Evolutionary conservation across 2,888 invertebrate species (phyloP).

Genomic region (Tiliacea citrago): DNA sequence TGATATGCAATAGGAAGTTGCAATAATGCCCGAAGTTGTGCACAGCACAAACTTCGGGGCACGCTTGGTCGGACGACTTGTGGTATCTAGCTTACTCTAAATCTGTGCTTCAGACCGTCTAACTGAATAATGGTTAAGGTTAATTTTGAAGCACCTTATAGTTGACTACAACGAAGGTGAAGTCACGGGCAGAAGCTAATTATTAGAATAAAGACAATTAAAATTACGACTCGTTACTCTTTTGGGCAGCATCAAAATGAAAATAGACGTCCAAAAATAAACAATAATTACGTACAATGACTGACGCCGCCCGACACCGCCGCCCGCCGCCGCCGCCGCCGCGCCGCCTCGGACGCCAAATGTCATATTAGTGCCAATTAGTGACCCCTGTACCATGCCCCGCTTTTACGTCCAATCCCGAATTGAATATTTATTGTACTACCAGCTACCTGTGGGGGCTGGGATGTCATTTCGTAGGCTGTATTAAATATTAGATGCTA

Average conservation of each 20-base stretch:
- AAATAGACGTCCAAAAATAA: constrained; percentile 4
- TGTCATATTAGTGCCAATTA: constrained; percentile 52
- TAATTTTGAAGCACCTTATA: too few species aligned
- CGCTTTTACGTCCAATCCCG: constrained; percentile 34
- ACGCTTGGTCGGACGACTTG: too few species aligned
- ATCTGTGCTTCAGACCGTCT: too few species aligned
- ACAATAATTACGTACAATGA: constrained; percentile 15
- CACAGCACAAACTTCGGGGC: too few species aligned
- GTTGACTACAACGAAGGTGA: too few species aligned
- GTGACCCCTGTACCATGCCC: constrained; percentile 16
- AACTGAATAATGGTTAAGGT: too few species aligned
- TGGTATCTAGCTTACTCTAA: too few species aligned
- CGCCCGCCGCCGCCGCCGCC: too few species aligned
- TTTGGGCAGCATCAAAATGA: constrained; percentile 4
- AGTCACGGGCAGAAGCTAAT: too few species aligned
- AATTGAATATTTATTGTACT: constrained; percentile 26
- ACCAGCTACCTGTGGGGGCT: background rate
- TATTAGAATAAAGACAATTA: background rate
- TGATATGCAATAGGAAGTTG: too few species aligned
- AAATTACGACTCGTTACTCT: constrained; percentile 14
- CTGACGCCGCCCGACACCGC: constrained; percentile 1
- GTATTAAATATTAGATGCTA: background rate
- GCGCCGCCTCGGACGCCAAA: background rate
- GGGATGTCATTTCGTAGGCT: background rate
- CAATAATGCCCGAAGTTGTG: too few species aligned